Percentiles rank a stretch among this genome's conserved stretches.
These are phyloP conservation scores for Gavia stellata DNA, from an alignment of 2,113 vertebrate genomes.

Conservation along the genomic window DNA sequence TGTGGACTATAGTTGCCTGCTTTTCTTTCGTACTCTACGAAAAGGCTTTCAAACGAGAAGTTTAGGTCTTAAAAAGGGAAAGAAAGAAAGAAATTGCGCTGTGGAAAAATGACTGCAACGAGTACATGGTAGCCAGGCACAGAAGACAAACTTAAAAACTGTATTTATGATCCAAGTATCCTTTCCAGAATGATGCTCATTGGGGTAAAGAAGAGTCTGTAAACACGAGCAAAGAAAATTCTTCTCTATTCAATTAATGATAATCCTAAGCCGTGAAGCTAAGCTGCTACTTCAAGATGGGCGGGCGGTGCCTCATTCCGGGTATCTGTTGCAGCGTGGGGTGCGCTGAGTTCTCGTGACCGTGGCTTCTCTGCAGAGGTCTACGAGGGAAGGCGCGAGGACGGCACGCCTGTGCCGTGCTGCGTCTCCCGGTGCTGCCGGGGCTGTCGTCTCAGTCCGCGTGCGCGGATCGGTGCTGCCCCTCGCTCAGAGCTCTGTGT, in stretches of 20 bases:
- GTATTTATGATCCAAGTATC: neutral
- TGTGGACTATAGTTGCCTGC: too few relatives aligned
- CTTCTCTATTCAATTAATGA: neutral
- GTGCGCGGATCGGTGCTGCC: too few relatives aligned
- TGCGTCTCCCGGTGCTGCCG: fast-evolving
- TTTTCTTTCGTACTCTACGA: neutral
- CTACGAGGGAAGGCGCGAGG: neutral
- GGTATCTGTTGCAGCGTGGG: too few relatives aligned
- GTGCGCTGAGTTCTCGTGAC: neutral
- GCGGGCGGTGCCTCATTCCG: fast-evolving
- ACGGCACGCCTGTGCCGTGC: fast-evolving
- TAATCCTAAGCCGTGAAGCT: neutral
- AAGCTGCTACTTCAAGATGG: neutral
- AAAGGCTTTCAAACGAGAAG: neutral
- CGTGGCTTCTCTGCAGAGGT: neutral
- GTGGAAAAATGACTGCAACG: neutral
- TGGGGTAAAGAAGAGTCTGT: neutral
- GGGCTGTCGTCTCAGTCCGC: fast-evolving
- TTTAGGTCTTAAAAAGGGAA: neutral
- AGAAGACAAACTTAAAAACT: neutral
- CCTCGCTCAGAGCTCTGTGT: conserved; percentile 53
- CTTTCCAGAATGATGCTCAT: neutral
- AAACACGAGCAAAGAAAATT: neutral
- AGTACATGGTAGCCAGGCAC: too few relatives aligned
- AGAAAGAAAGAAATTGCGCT: too few relatives aligned